Evolutionary conservation across 2,888 invertebrate species (phyloP).

Genomic region (Euspilapteryx auroguttella): DNA sequence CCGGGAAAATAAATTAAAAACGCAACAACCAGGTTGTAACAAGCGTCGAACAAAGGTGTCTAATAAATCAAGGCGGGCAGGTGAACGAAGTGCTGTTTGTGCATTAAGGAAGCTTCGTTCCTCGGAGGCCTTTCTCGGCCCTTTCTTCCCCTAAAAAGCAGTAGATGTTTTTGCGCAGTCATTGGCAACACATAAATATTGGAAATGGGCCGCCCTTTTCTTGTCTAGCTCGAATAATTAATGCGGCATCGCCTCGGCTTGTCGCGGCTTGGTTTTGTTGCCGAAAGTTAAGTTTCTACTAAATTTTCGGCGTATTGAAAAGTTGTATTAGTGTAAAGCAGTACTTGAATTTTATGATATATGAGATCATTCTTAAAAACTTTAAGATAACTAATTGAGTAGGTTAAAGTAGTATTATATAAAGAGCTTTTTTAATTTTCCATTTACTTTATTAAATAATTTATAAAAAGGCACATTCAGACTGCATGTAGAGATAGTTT

Average conservation of each 20-base stretch:
- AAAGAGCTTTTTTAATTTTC: too few species aligned
- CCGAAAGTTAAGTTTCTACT: too few species aligned
- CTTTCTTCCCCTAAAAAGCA: slow-evolving; percentile 59
- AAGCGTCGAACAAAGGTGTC: slow-evolving; percentile 50
- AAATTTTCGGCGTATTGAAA: too few species aligned
- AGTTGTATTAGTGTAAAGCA: too few species aligned
- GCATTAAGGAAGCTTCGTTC: slow-evolving; percentile 56
- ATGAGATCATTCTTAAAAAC: too few species aligned
- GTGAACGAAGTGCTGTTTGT: slow-evolving; percentile 52
- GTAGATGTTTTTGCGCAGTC: slow-evolving; percentile 57
- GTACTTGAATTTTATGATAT: too few species aligned
- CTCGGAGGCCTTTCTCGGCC: slow-evolving; percentile 51
- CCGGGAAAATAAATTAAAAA: slow-evolving; percentile 59
- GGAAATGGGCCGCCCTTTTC: slow-evolving; percentile 57
- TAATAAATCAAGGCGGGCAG: slow-evolving; percentile 57
- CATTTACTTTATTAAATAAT: too few species aligned
- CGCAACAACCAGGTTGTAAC: slow-evolving; percentile 60
- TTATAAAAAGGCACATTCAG: too few species aligned
- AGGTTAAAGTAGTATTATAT: too few species aligned
- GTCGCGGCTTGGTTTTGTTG: slow-evolving; percentile 26
- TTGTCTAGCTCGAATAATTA: slow-evolving; percentile 57
- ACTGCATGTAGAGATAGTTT: too few species aligned
- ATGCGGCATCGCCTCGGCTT: slow-evolving; percentile 36
- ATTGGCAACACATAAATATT: slow-evolving; percentile 63
- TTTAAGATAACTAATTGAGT: too few species aligned